phyloP scores from a whole-genome alignment of 1,140 invertebrate genomes.

The Meloidogyne exigua region DNA sequence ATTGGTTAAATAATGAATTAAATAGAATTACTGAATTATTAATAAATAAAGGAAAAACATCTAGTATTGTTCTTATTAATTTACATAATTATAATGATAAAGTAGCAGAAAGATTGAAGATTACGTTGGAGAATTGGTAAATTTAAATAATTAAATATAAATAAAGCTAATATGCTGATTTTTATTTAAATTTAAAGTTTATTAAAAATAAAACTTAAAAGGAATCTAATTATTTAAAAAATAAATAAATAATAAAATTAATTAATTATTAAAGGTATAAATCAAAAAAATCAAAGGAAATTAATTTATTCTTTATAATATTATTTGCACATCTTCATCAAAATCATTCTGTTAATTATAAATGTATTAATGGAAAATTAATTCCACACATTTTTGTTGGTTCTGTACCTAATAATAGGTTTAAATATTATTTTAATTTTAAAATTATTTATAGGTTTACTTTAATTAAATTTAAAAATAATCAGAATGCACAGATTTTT shows the following conservation, averaged over 20 bases:
- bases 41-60: neutral
- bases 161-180: too few species aligned
- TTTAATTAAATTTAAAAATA: neutral
- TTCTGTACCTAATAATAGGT: slow-evolving; percentile 4
- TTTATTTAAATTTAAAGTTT: too few species aligned
- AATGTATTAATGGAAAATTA: neutral
- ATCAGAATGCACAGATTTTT: neutral
- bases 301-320: neutral
- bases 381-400: neutral
- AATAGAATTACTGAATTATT: neutral
- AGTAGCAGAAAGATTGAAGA: neutral
- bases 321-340: neutral
- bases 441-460: neutral
- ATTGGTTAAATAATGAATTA: neutral
- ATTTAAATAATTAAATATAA: neutral
- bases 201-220: too few species aligned
- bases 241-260: too few species aligned
- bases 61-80: slow-evolving; percentile 2
- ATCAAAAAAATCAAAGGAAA: neutral
- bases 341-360: neutral
- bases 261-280: neutral
- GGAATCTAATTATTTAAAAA: too few species aligned
- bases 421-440: neutral
- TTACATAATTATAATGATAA: slow-evolving; percentile 1
- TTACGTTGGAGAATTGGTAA: neutral